Percentiles rank a stretch among this genome's conserved stretches.
Conservation (phyloP, 92 coral and sea anemone species). For the Muricea muricata region DNA sequence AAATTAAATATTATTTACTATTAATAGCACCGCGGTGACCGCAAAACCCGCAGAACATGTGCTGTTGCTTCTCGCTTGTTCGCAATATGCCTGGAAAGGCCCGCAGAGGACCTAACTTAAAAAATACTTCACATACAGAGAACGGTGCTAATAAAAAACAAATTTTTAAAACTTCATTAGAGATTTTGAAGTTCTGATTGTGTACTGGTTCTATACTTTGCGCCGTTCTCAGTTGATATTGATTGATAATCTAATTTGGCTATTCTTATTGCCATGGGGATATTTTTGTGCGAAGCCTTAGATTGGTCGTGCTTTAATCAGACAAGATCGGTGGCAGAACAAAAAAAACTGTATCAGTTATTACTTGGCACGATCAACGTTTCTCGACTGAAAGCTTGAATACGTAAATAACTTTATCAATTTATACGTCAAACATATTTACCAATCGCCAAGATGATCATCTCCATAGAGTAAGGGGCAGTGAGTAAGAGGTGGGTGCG, state of each 20-base stretch:
- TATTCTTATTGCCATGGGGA: neutral
- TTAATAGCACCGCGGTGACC: slow-evolving; percentile 3
- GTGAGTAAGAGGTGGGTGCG: too few relatives aligned
- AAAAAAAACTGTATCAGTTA: neutral
- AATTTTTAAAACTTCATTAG: neutral
- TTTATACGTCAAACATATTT: too few relatives aligned
- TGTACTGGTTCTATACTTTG: too few relatives aligned
- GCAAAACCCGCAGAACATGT: slow-evolving; percentile 17
- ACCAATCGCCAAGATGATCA: neutral
- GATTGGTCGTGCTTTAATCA: neutral
- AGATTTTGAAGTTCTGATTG: too few relatives aligned
- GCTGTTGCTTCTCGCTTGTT: neutral
- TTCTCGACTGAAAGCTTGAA: neutral
- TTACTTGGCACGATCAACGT: neutral
- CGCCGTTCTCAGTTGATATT: neutral
- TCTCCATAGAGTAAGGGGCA: neutral
- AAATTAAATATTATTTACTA: slow-evolving; percentile 12
- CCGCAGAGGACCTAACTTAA: neutral
- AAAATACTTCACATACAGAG: neutral
- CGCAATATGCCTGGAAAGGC: neutral
- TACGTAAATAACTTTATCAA: neutral
- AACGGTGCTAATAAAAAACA: neutral
- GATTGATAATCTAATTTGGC: neutral
- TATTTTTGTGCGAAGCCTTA: neutral
- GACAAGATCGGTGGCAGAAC: slow-evolving; percentile 1